Conservation (phyloP, 2,888 invertebrate genomes). For the Ypsolopha scabrella region DNA sequence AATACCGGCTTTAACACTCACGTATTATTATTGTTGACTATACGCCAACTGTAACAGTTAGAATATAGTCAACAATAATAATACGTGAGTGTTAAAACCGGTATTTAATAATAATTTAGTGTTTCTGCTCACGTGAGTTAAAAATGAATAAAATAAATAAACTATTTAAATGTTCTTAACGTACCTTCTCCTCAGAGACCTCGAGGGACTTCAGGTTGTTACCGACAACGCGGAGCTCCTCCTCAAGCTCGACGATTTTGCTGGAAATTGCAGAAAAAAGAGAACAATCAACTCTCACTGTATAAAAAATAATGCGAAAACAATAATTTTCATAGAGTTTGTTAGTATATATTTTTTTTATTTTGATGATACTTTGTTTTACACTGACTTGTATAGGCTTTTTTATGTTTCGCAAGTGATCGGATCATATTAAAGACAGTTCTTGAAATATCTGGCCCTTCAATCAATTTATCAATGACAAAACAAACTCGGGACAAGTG, state of each 20-base stretch:
- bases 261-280: constrained; percentile 57
- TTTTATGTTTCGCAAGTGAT: not conserved
- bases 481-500: no score
- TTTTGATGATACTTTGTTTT: not conserved
- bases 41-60: no score
- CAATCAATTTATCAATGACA: no score
- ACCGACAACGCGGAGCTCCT: constrained; percentile 99
- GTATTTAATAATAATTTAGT: no score
- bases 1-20: no score
- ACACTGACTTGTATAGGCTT: not conserved
- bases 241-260: constrained; percentile 99
- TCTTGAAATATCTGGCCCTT: not conserved
- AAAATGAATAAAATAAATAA: constrained; percentile 7
- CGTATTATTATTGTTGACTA: no score
- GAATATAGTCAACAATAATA: no score
- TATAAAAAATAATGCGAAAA: not conserved
- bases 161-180: constrained; percentile 19
- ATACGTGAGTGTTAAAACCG: no score
- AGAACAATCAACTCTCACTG: constrained; percentile 1
- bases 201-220: constrained; percentile 99
- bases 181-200: constrained; percentile 99
- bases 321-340: not conserved
- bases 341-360: not conserved
- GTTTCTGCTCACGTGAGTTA: no score
- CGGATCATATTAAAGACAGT: not conserved